Conservation (phyloP, 1,140 invertebrate genomes). For the Stenopsyche tienmushanensis region DNA sequence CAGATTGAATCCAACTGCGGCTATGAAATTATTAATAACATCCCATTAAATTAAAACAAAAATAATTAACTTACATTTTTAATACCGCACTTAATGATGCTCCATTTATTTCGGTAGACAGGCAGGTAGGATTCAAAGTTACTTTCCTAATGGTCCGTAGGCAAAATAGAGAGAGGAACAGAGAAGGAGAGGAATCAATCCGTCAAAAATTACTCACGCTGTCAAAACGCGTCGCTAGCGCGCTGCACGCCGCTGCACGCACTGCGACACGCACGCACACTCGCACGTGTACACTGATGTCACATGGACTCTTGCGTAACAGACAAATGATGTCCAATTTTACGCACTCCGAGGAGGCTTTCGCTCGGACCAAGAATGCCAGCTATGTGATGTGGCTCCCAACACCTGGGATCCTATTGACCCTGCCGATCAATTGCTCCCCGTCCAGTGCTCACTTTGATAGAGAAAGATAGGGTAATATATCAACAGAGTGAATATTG, state of each 20-base stretch:
- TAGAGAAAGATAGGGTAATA: too few relatives aligned
- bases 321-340: too few relatives aligned
- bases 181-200: conserved; percentile 2
- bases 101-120: conserved; percentile 41
- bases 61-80: conserved; percentile 42
- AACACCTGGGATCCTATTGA: too few relatives aligned
- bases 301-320: not conserved
- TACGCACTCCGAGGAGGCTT: too few relatives aligned
- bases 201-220: conserved; percentile 38
- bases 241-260: conserved; percentile 13
- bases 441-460: too few relatives aligned
- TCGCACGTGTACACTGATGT: conserved; percentile 9
- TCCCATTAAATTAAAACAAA: conserved; percentile 42
- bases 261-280: conserved; percentile 12
- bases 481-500: too few relatives aligned
- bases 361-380: too few relatives aligned
- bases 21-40: conserved; percentile 39
- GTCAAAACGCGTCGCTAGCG: conserved; percentile 31
- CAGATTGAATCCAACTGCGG: conserved; percentile 2
- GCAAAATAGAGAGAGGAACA: conserved; percentile 15
- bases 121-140: conserved; percentile 25
- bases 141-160: conserved; percentile 34
- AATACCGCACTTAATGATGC: conserved; percentile 40
- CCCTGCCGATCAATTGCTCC: too few relatives aligned
- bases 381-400: too few relatives aligned